A percentile compares a stretch with the other conserved stretches of the same genome.
Evolutionary conservation across 2,113 vertebrate species (phyloP).

Genomic region (Alligator mississippiensis): DNA sequence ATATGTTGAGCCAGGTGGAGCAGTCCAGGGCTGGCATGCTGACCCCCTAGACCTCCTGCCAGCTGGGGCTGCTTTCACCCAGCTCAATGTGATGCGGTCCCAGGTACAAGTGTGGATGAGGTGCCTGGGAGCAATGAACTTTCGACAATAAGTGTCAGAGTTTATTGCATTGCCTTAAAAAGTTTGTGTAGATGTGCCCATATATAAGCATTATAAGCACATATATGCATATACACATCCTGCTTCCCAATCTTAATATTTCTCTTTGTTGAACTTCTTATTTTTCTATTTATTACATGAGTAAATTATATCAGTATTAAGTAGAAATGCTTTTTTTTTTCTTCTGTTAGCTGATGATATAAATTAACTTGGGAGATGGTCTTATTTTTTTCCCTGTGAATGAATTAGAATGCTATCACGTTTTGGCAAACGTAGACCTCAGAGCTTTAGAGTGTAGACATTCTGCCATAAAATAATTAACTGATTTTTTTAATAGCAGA

Average conservation of each 20-base stretch:
- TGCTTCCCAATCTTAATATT: slow-evolving; percentile 31
- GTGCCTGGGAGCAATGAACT: too few species aligned
- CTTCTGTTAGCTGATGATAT: slow-evolving; percentile 37
- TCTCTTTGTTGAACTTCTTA: slow-evolving; percentile 6
- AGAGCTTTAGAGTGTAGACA: slow-evolving; percentile 19
- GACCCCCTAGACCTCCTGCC: too few species aligned
- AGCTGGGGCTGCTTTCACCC: too few species aligned
- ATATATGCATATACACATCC: background rate
- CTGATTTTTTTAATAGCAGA: background rate
- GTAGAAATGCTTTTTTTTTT: slow-evolving; percentile 14
- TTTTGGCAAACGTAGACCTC: slow-evolving; percentile 34
- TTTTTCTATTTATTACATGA: slow-evolving; percentile 42
- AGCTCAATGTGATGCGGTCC: too few species aligned
- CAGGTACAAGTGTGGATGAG: too few species aligned
- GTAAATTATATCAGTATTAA: slow-evolving; percentile 53
- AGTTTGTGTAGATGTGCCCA: too few species aligned
- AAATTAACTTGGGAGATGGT: slow-evolving; percentile 34
- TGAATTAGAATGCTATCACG: slow-evolving; percentile 60
- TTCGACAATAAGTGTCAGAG: too few species aligned
- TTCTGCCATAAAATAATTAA: slow-evolving; percentile 10
- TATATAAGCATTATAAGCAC: too few species aligned
- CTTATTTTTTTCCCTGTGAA: slow-evolving; percentile 57
- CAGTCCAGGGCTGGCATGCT: too few species aligned
- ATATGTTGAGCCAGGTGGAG: too few species aligned
- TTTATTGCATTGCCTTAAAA: too few species aligned